Percentiles rank a stretch among this genome's conserved stretches.
These are phyloP conservation scores for Thalpophila matura DNA, from an alignment of 2,888 invertebrate genomes.

Conservation along the genomic window DNA sequence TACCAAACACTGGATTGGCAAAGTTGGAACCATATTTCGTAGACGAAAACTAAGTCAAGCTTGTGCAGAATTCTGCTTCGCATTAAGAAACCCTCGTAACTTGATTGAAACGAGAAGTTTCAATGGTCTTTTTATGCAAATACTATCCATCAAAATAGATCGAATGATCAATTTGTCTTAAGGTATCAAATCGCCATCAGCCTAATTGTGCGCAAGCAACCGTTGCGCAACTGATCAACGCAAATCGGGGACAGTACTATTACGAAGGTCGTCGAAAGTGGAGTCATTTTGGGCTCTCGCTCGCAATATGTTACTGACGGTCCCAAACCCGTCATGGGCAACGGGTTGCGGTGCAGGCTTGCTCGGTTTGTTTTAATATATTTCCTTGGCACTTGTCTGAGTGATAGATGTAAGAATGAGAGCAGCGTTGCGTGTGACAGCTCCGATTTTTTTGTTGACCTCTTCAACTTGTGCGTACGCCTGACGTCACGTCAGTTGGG, in stretches of 20 bases:
- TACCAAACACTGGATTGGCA: background rate
- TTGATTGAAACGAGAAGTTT: background rate
- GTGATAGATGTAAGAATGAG: slow-evolving; percentile 51
- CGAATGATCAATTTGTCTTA: slow-evolving; percentile 28
- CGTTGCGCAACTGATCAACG: slow-evolving; percentile 64
- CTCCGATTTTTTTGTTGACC: slow-evolving; percentile 41
- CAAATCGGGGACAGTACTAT: slow-evolving; percentile 70
- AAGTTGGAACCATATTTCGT: background rate
- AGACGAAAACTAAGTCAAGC: background rate
- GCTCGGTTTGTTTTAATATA: slow-evolving; percentile 45
- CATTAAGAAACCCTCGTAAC: background rate
- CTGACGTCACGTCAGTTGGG: background rate
- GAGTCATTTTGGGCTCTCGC: slow-evolving; percentile 64
- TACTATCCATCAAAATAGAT: slow-evolving; percentile 24
- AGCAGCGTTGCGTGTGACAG: slow-evolving; percentile 47
- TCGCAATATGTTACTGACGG: slow-evolving; percentile 62
- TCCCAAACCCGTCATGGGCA: slow-evolving; percentile 63
- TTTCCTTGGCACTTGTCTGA: slow-evolving; percentile 52
- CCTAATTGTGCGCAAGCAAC: slow-evolving; percentile 63
- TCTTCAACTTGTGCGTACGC: slow-evolving; percentile 21
- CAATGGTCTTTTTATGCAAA: slow-evolving; percentile 15
- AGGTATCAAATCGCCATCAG: slow-evolving; percentile 46
- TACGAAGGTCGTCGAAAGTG: slow-evolving; percentile 72
- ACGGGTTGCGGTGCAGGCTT: slow-evolving; percentile 50
- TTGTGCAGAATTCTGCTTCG: no score